These are phyloP conservation scores for Aphelocoma californica DNA, from an alignment of 2,797 vertebrate species.

Conservation along the genomic window DNA sequence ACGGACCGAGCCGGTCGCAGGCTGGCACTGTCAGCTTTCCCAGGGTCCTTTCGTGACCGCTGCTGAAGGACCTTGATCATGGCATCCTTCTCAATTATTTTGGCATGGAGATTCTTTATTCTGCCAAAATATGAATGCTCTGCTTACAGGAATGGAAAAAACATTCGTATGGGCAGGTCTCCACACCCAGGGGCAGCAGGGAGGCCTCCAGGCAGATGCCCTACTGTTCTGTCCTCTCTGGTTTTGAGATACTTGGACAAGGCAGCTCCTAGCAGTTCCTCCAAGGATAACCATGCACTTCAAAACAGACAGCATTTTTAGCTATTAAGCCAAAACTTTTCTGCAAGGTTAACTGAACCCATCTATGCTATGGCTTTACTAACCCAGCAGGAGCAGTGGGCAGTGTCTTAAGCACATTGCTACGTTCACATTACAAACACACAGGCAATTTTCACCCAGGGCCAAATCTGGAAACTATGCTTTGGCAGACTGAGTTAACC, in stretches of 20 bases:
- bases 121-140: slow-evolving; percentile 49
- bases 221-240: neutral
- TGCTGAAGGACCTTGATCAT: slow-evolving; percentile 90
- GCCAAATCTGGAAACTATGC: neutral
- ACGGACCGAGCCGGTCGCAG: slow-evolving; percentile 82
- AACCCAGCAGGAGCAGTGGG: neutral
- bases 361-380: neutral
- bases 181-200: neutral
- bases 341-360: neutral
- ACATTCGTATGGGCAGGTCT: neutral
- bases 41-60: slow-evolving; percentile 80
- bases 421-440: neutral
- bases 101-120: slow-evolving; percentile 88
- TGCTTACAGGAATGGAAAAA: neutral
- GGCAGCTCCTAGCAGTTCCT: neutral
- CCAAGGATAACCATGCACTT: neutral
- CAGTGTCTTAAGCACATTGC: neutral
- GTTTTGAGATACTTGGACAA: neutral
- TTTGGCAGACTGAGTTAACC: neutral
- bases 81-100: slow-evolving; percentile 88
- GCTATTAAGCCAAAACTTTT: neutral
- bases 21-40: slow-evolving; percentile 74
- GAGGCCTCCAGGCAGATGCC: accelerated
- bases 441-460: neutral
- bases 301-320: neutral